Evolutionary conservation across 92 coral and sea anemone genomes (phyloP).

Genomic region (Porites cylindrica): DNA sequence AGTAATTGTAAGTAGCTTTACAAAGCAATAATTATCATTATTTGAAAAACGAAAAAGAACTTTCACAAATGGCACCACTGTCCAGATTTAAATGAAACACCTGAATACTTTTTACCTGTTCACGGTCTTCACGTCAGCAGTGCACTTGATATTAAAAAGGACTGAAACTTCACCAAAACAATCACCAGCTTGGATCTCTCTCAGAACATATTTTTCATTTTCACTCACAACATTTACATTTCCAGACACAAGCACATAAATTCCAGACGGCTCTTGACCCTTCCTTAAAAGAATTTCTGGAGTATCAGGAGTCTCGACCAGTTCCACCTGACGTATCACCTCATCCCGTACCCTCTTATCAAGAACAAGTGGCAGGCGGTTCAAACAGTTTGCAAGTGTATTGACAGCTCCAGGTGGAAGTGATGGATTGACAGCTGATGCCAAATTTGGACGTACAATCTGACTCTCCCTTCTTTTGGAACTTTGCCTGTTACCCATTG

Average conservation of each 20-base stretch:
- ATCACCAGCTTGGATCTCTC: slow-evolving; percentile 72
- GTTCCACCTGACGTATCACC: slow-evolving; percentile 55
- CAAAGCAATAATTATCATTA: no score
- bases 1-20: no score
- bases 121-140: slow-evolving; percentile 73
- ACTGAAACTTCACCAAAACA: slow-evolving; percentile 90
- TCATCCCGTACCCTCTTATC: slow-evolving; percentile 57
- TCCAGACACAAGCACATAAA: slow-evolving; percentile 79
- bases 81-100: not conserved
- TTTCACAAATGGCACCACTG: not conserved
- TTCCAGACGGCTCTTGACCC: slow-evolving; percentile 73
- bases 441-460: slow-evolving; percentile 28
- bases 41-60: no score
- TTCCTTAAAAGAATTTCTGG: slow-evolving; percentile 59
- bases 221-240: slow-evolving; percentile 70
- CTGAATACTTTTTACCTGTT: slow-evolving; percentile 49
- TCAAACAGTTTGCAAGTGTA: slow-evolving; percentile 67
- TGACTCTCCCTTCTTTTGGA: slow-evolving; percentile 44
- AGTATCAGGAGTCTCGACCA: slow-evolving; percentile 45
- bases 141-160: slow-evolving; percentile 73
- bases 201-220: slow-evolving; percentile 61
- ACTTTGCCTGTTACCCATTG: slow-evolving; percentile 67
- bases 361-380: slow-evolving; percentile 63
- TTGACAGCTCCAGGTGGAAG: slow-evolving; percentile 58
- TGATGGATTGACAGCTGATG: slow-evolving; percentile 44